phyloP scores from a whole-genome alignment of 2,888 invertebrate genomes.

The Rutpela maculata region DNA sequence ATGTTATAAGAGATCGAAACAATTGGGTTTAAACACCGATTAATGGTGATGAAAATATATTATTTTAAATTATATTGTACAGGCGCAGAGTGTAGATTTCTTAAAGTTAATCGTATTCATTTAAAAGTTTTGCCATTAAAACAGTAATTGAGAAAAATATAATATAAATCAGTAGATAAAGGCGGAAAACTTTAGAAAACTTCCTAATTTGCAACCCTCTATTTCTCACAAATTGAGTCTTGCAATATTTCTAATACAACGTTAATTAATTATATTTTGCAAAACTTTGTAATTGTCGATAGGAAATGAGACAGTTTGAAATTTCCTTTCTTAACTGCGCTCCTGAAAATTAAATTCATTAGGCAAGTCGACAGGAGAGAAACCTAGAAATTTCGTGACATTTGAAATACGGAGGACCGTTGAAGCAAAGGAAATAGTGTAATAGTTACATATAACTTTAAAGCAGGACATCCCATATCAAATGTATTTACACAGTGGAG shows the following conservation, averaged over 20 bases:
- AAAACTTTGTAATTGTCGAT: not conserved
- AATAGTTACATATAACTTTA: not conserved
- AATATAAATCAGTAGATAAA: not conserved
- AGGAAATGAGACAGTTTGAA: not conserved
- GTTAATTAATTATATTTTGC: not conserved
- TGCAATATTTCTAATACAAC: not conserved
- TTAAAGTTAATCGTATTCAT: too few relatives aligned
- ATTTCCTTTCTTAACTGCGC: not conserved
- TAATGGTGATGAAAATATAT: too few relatives aligned
- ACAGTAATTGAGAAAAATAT: not conserved
- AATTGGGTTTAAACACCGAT: too few relatives aligned
- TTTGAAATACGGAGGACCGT: not conserved
- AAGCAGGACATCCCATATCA: not conserved
- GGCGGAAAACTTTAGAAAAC: not conserved
- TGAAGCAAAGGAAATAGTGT: not conserved
- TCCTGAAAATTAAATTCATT: slow-evolving; percentile 1
- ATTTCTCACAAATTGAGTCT: not conserved
- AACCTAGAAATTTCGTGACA: slow-evolving; percentile 1
- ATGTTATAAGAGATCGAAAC: too few relatives aligned
- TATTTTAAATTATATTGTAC: too few relatives aligned
- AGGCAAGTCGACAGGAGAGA: slow-evolving; percentile 1
- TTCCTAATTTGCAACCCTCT: not conserved
- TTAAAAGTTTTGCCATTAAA: not conserved
- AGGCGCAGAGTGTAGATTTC: too few relatives aligned
- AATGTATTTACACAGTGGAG: not conserved